Base-by-base conservation (phyloP, 2,113 vertebrate genomes). In the Hydrochoerus hydrochaeris region DNA sequence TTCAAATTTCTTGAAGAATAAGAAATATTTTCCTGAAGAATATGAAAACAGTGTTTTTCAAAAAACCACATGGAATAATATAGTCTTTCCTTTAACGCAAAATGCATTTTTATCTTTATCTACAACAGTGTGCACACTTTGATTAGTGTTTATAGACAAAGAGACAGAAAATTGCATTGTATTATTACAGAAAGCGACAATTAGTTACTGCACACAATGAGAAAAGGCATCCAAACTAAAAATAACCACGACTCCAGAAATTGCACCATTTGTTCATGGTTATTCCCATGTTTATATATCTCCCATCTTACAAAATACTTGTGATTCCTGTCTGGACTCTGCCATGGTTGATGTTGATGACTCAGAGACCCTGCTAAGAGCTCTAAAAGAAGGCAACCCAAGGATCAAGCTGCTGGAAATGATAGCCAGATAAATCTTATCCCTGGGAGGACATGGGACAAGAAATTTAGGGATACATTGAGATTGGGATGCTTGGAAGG, bases 391-490 rank as follows among this genome's bases (percentile, higher is more conserved):
- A 73, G 5, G 24, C 7, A 1, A 19, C 9, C 9, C 69, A 73
- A 22, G 8, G 22, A 38, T 24, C 8, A 24, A 41, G 69, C 38
- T 73, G n/a, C 38, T 41, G 38, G n/a, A 22, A 73, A 38, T 73
- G 38, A 38, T 73, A 73, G 38, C 69, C n/a, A 5, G 67, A 38
- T 73, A 41, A 73, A 41, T 9, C n/a, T 24, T 41, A 24, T 4
- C 38, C 38, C 24, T 8, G 24, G n/a, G 60, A 81, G 62, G 35
- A 46, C 62, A 58, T 22, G 3, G 28, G 4, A 46, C 6, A 35
- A 0, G 3, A n/a, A 28, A 8, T 46, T 32, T 24, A 19, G n/a
- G n/a, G 46, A 26, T 13, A 57, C 30, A 14, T 14, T 0, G 41
- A 19, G 52, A 54, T 4, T 16, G 32, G 24, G 8, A 52, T 2